Percentiles rank a stretch among this genome's conserved stretches.
These are phyloP conservation scores for Carabus problematicus DNA, from an alignment of 2,888 invertebrate genomes.

Conservation along the genomic window DNA sequence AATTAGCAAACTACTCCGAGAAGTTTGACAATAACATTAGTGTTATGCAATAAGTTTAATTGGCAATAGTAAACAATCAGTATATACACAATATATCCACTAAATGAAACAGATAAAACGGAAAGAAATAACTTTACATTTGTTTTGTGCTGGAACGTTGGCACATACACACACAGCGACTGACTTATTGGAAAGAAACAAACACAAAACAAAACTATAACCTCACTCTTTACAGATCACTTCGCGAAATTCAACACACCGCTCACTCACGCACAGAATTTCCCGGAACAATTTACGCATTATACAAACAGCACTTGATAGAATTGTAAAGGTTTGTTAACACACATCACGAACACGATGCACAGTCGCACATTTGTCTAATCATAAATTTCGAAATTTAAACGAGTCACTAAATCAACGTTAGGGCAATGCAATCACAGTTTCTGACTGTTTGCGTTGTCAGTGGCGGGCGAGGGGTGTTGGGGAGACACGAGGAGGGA, in stretches of 20 bases:
- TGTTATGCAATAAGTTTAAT: too few species aligned
- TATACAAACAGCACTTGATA: background rate
- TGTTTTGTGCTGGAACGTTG: background rate
- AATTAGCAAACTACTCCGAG: too few species aligned
- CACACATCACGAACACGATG: background rate
- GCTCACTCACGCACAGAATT: slow-evolving; percentile 8
- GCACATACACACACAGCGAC: background rate
- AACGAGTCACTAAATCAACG: slow-evolving; percentile 20
- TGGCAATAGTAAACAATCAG: too few species aligned
- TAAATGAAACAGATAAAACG: background rate
- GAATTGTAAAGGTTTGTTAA: background rate
- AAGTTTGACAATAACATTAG: too few species aligned
- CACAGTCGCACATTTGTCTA: background rate
- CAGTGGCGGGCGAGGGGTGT: background rate
- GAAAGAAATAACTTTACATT: slow-evolving; percentile 19
- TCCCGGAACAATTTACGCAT: background rate
- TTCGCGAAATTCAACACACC: slow-evolving; percentile 12
- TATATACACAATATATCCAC: background rate
- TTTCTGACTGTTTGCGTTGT: slow-evolving; percentile 32
- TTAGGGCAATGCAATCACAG: slow-evolving; percentile 32
- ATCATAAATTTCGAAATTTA: slow-evolving; percentile 21
- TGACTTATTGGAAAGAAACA: slow-evolving; percentile 4
- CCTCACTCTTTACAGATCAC: slow-evolving; percentile 22
- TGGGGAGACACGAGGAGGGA: slow-evolving; percentile 5
- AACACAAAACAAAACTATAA: slow-evolving; percentile 21